Conservation (phyloP, 1,140 invertebrate species). For the Helicoverpa armigera region DNA sequence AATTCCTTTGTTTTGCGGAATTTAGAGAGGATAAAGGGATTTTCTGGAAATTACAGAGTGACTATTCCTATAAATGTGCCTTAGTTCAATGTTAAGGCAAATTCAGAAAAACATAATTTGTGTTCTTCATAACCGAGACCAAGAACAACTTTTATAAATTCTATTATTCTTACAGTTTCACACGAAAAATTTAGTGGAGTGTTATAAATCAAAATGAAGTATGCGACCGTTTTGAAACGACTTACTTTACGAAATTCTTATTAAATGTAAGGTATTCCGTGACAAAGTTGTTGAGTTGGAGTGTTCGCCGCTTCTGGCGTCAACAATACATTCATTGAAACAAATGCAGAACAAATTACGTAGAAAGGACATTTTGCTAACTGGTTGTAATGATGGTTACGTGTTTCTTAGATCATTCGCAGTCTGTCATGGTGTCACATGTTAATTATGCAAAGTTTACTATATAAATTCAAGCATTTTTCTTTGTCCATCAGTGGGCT, state of each 20-base stretch:
- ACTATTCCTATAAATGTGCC: too few relatives aligned
- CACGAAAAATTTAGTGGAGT: background rate
- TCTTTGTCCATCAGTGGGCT: constrained; percentile 41
- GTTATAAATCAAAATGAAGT: constrained; percentile 41
- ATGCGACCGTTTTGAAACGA: constrained; percentile 24
- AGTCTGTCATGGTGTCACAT: background rate
- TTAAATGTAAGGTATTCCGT: constrained; percentile 28
- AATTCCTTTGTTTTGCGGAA: too few relatives aligned
- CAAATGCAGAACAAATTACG: background rate
- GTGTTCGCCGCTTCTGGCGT: background rate
- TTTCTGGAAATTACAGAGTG: too few relatives aligned
- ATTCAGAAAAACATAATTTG: too few relatives aligned
- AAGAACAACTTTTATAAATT: constrained; percentile 26
- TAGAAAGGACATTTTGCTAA: background rate
- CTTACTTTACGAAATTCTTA: constrained; percentile 23
- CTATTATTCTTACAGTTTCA: constrained; percentile 23
- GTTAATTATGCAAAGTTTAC: constrained; percentile 45
- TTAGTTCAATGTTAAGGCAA: too few relatives aligned
- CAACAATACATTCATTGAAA: background rate
- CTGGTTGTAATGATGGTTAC: background rate
- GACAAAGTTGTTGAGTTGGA: constrained; percentile 8
- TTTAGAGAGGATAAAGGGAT: too few relatives aligned
- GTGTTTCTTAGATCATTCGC: background rate
- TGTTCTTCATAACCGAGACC: background rate
- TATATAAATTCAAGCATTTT: constrained; percentile 49